A percentile compares a stretch with the other conserved stretches of the same genome.
Evolutionary conservation across 2,888 invertebrate genomes (phyloP).

Genomic region (Mesorhabditis sp.): DNA sequence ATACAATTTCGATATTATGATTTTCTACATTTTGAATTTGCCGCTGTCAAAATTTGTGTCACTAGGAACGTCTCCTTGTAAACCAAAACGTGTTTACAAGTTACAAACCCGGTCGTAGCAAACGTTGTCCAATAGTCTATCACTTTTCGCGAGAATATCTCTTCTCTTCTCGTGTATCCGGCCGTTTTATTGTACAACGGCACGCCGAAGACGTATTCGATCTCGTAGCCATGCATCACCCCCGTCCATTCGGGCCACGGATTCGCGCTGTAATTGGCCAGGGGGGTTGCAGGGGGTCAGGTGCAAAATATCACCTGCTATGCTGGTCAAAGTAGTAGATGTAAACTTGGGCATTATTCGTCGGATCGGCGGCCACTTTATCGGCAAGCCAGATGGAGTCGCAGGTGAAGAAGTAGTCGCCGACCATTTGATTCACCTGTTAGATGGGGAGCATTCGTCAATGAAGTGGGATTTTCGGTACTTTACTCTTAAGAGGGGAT

Average conservation of each 20-base stretch:
- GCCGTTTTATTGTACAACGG: conserved; percentile 64
- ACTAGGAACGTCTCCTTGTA: no score
- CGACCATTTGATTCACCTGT: conserved; percentile 63
- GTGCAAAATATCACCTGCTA: conserved; percentile 30
- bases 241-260: conserved; percentile 62
- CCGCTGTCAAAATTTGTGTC: no score
- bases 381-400: conserved; percentile 55
- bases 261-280: conserved; percentile 37
- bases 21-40: not conserved
- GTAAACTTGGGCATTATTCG: conserved; percentile 40
- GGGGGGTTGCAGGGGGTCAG: not conserved
- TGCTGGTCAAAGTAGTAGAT: conserved; percentile 57
- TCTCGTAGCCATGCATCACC: conserved; percentile 96
- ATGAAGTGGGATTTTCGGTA: not conserved
- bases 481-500: not conserved
- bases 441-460: not conserved
- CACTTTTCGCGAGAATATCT: conserved; percentile 44
- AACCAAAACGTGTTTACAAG: not conserved
- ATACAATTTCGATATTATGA: no score
- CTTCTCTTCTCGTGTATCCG: conserved; percentile 41
- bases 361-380: conserved; percentile 31
- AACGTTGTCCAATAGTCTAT: conserved; percentile 52
- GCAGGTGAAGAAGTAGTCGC: conserved; percentile 80
- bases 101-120: conserved; percentile 40
- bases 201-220: conserved; percentile 93